Percentiles rank a stretch among this genome's conserved stretches.
Conservation (phyloP, 2,113 vertebrate genomes). For the Thamnophis sirtalis region DNA sequence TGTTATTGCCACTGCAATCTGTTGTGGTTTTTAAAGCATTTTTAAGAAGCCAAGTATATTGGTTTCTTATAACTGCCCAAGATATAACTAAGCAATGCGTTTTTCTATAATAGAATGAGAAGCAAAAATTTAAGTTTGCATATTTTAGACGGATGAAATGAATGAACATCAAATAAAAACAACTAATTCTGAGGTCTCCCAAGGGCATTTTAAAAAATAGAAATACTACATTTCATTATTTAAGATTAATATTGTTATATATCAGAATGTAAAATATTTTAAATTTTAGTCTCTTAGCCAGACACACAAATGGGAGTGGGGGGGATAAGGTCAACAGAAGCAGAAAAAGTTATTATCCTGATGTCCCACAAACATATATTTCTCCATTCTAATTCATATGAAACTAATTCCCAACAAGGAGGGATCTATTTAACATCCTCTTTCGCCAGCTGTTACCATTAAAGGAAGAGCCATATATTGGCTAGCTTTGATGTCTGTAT, state of each 20-base stretch:
- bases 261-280: neutral
- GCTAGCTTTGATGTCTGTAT: neutral
- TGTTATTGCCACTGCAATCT: neutral
- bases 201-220: neutral
- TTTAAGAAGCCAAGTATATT: neutral
- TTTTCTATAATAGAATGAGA: fast-evolving
- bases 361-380: neutral
- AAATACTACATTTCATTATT: neutral
- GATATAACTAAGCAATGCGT: neutral
- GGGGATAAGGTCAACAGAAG: neutral
- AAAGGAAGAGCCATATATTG: neutral
- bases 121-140: neutral
- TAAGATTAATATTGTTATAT: neutral
- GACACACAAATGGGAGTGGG: no score
- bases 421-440: neutral
- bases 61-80: neutral
- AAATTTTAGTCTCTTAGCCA: neutral
- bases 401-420: neutral
- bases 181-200: neutral
- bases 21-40: conserved; percentile 23
- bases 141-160: neutral
- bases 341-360: neutral
- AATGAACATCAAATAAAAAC: fast-evolving
- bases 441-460: neutral
- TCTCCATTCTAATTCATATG: neutral